Evolutionary conservation across 2,888 invertebrate species (phyloP), one percentile per base, ranked within the genome.

Genomic region (Sarcophaga carnaria): DNA sequence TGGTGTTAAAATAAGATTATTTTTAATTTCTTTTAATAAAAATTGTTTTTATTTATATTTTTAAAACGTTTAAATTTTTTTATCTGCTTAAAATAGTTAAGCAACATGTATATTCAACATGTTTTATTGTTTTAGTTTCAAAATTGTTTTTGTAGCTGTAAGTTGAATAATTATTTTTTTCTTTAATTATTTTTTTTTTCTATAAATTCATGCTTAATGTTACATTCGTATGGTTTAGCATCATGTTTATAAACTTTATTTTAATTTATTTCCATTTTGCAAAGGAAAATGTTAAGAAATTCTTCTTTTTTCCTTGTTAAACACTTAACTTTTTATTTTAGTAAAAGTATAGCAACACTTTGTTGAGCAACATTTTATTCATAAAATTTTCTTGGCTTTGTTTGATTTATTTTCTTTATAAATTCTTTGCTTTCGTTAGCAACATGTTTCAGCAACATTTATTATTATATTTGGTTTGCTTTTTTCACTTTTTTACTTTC

Each of bases 221-320:
- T 2, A n/a, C 49, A 25, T 27, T 27, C 2, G n/a, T 27, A 14
- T 3, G 17, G 66, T 69, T 72, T 64, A 17, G 76, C 76, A 76
- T 66, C 60, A 76, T 71, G 64, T 66, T 76, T 27, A 17, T 10
- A 17, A 27, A 25, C 78, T 8, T 37, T 2, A 37, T 10, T 37
- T 37, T 37, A 37, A 37, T 1, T 1, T 37, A 27, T 37, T 6
- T 37, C 37, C 37, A 1, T 37, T 6, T 37, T 6, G 37, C 6
- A 6, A 37, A 37, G 37, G 37, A 6, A 6, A 6, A 37, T 6
- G 0, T 1, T 37, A 8, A 37, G 37, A 37, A 37, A 37, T 1
- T 37, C 1, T 37, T 6, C 0, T 0, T 37, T 37, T 37, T 37
- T 37, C 37, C 37, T 37, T 37, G 37, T 1, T 37, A 37, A 37